Conservation (phyloP, 2,113 vertebrate genomes). For the Nymphicus hollandicus region DNA sequence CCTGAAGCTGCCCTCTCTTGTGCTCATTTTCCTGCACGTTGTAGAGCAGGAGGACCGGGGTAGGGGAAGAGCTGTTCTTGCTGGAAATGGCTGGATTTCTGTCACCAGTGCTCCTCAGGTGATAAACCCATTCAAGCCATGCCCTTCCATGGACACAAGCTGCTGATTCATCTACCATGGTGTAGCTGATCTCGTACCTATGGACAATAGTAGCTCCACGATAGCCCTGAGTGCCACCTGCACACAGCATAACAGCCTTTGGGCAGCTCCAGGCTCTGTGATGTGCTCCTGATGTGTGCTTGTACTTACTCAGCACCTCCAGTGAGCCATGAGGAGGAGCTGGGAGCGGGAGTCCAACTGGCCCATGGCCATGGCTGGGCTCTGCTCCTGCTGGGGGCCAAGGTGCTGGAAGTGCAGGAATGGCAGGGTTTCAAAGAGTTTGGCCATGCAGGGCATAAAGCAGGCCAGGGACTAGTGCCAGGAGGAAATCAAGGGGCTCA, state of each 20-base stretch:
- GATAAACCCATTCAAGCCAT: background rate
- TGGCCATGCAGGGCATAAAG: background rate
- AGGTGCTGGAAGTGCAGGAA: background rate
- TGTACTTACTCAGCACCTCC: background rate
- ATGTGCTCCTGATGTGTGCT: background rate
- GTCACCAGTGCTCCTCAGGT: background rate
- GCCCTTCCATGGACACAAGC: background rate
- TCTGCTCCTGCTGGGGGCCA: background rate
- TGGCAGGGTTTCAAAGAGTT: constrained; percentile 12
- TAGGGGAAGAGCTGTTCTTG: background rate
- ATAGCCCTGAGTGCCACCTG: background rate
- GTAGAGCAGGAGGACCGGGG: fast-evolving
- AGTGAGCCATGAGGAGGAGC: fast-evolving
- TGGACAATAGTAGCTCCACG: fast-evolving
- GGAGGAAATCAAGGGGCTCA: background rate
- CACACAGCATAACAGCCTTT: fast-evolving
- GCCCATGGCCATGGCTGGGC: background rate
- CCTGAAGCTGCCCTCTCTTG: background rate
- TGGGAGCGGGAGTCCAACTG: background rate
- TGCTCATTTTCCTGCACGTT: background rate
- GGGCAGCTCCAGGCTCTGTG: fast-evolving
- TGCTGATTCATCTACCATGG: background rate
- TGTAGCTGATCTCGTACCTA: background rate
- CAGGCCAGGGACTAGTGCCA: background rate
- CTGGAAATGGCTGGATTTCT: background rate